Conservation (phyloP, 2,797 vertebrate species). For the Staurois parvus region DNA sequence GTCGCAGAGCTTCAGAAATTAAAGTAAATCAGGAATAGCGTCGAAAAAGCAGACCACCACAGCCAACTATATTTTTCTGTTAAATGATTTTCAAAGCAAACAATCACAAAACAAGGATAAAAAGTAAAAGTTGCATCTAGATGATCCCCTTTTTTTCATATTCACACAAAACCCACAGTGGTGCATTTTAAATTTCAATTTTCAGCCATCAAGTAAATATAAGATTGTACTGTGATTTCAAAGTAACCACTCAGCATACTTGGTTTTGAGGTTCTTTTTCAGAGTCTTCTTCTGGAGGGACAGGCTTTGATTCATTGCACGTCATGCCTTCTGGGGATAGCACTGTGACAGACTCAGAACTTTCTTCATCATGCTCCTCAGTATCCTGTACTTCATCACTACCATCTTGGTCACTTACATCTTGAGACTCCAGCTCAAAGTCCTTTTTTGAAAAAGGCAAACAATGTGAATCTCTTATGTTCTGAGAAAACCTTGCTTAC, state of each 20-base stretch:
- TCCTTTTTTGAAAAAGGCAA: slow-evolving; percentile 80
- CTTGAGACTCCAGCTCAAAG: slow-evolving; percentile 78
- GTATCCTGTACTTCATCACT: slow-evolving; percentile 78
- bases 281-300: slow-evolving; percentile 68
- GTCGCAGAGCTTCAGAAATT: too few relatives aligned
- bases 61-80: too few relatives aligned
- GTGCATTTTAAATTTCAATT: neutral
- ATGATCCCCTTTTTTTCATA: neutral
- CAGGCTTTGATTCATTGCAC: slow-evolving; percentile 67
- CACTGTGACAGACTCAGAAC: slow-evolving; percentile 72
- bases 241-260: slow-evolving; percentile 68
- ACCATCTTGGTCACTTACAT: slow-evolving; percentile 79
- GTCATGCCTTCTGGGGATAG: slow-evolving; percentile 70
- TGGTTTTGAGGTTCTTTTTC: slow-evolving; percentile 77
- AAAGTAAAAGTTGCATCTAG: neutral
- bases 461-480: slow-evolving; percentile 59
- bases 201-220: neutral
- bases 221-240: slow-evolving; percentile 11
- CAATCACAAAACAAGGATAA: neutral
- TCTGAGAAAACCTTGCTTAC: neutral
- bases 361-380: slow-evolving; percentile 76
- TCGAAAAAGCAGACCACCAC: too few relatives aligned
- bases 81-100: neutral
- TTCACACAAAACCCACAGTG: neutral
- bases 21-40: too few relatives aligned